phyloP scores from a whole-genome alignment of 2,113 vertebrate genomes.

The Antennarius striatus region DNA sequence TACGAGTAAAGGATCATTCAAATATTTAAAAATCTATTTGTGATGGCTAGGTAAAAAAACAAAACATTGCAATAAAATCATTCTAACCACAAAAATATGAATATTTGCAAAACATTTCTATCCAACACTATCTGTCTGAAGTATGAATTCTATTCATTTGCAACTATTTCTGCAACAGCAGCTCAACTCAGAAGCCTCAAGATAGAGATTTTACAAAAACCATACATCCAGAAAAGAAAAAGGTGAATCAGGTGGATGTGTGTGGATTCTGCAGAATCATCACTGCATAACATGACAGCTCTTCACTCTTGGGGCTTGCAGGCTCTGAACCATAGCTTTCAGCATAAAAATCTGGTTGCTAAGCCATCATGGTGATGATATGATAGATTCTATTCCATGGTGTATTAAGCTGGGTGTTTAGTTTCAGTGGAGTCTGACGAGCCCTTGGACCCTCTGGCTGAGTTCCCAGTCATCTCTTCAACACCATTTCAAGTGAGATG shows the following conservation, averaged over 20 bases:
- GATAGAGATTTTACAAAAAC: neutral
- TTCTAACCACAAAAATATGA: too few species aligned
- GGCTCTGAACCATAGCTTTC: conserved; percentile 37
- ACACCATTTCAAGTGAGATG: conserved; percentile 61
- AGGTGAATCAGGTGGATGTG: conserved; percentile 1
- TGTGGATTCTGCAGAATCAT: conserved; percentile 21
- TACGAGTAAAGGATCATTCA: too few species aligned
- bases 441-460: conserved; percentile 38
- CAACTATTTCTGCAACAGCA: neutral
- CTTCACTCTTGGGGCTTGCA: conserved; percentile 16
- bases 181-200: neutral
- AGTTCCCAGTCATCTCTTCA: conserved; percentile 37
- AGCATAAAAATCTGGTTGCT: conserved; percentile 39
- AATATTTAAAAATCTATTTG: too few species aligned
- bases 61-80: too few species aligned
- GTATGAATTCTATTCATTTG: too few species aligned
- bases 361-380: conserved; percentile 33
- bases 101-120: too few species aligned
- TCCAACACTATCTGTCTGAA: too few species aligned
- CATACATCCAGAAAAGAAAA: neutral
- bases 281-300: conserved; percentile 11
- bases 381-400: conserved; percentile 35
- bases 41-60: too few species aligned
- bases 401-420: conserved; percentile 15
- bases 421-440: conserved; percentile 51